Percentiles rank a stretch among this genome's conserved stretches.
These are phyloP conservation scores for Kryptolebias ocellatus DNA, from an alignment of 2,797 vertebrate genomes.

Conservation along the genomic window DNA sequence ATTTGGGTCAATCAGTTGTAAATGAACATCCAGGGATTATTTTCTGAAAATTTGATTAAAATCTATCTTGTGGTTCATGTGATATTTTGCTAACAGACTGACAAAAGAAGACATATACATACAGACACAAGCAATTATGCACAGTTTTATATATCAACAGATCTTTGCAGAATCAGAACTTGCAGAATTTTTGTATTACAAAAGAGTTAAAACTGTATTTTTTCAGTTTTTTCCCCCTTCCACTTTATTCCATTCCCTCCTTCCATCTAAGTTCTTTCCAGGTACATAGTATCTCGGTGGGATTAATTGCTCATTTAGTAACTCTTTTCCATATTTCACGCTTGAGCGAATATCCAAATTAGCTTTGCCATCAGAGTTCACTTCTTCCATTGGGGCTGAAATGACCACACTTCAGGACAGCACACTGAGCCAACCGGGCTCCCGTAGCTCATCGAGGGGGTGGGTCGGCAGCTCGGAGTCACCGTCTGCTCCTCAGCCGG, in stretches of 20 bases:
- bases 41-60: no score
- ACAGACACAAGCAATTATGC: no score
- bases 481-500: conserved; percentile 32
- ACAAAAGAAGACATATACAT: no score
- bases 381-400: conserved; percentile 66
- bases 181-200: no score
- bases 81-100: no score
- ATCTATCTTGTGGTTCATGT: no score
- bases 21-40: no score
- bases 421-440: conserved; percentile 51
- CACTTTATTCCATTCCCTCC: conserved; percentile 41
- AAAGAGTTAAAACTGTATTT: conserved; percentile 54
- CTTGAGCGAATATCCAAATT: conserved; percentile 78
- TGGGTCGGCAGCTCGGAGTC: conserved; percentile 38
- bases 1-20: no score
- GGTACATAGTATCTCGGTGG: conserved; percentile 75
- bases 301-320: conserved; percentile 83
- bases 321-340: conserved; percentile 80
- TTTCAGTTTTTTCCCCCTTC: conserved; percentile 25
- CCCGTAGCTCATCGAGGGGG: conserved; percentile 46
- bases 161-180: background rate
- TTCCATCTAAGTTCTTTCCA: conserved; percentile 62
- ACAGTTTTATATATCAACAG: background rate
- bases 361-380: conserved; percentile 78
- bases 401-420: conserved; percentile 69